Conservation (phyloP, 2,888 invertebrate species). For the Hydriomena furcata region DNA sequence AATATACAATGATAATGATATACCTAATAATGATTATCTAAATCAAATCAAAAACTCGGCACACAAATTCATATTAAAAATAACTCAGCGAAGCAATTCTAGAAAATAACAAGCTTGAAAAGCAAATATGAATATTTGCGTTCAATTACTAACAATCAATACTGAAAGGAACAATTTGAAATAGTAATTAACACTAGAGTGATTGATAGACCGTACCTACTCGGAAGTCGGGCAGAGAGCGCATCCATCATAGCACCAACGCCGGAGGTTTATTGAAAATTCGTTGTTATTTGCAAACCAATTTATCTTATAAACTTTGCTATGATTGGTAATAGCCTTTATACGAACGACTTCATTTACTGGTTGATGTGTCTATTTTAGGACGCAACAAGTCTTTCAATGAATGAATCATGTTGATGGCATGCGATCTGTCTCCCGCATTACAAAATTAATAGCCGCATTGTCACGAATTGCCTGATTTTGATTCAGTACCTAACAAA, state of each 20-base stretch:
- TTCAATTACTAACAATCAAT: conserved; percentile 55
- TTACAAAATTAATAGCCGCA: conserved; percentile 3
- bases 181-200: conserved; percentile 67
- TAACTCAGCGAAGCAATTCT: not conserved
- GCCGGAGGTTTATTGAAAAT: conserved; percentile 39
- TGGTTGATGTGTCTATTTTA: conserved; percentile 24
- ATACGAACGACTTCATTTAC: conserved; percentile 15
- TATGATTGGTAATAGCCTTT: conserved; percentile 19
- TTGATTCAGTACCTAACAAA: not conserved
- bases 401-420: conserved; percentile 14
- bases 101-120: not conserved
- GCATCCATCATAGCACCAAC: conserved; percentile 53
- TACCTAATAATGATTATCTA: no score
- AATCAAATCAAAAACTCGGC: no score
- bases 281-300: conserved; percentile 42
- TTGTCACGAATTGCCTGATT: conserved; percentile 8
- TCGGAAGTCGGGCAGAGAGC: conserved; percentile 37
- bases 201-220: conserved; percentile 56
- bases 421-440: conserved; percentile 1
- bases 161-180: conserved; percentile 64
- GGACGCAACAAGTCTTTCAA: conserved; percentile 23
- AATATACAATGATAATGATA: no score
- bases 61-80: no score
- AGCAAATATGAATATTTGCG: conserved; percentile 33
- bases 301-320: conserved; percentile 33